Evolutionary conservation across 2,797 vertebrate genomes (phyloP).

Genomic region (Kryptopterus vitreolus): DNA sequence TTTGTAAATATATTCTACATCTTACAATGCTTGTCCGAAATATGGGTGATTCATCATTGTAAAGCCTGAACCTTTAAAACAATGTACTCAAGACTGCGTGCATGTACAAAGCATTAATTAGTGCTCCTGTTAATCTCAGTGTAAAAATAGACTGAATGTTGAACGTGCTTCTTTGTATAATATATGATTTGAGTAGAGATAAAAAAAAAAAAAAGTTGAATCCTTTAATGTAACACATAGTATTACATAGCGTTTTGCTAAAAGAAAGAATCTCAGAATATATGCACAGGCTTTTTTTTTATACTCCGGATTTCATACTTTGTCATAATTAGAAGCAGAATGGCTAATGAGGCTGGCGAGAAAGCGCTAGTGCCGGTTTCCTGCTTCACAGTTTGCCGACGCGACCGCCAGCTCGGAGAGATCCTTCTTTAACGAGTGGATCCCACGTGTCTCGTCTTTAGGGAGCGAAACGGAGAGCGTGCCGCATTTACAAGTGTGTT

Average conservation of each 20-base stretch:
- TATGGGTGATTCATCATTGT: constrained; percentile 22
- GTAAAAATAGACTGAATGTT: neutral
- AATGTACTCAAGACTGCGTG: neutral
- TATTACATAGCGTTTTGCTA: neutral
- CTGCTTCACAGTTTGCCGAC: neutral
- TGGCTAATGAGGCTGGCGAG: neutral
- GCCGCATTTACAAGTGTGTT: neutral
- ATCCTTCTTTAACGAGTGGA: constrained; percentile 1
- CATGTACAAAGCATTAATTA: neutral
- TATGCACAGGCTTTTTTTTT: neutral
- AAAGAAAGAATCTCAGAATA: neutral
- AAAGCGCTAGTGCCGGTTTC: neutral
- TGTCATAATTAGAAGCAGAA: constrained; percentile 19
- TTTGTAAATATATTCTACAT: constrained; percentile 2
- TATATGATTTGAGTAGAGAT: neutral
- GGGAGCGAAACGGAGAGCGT: neutral
- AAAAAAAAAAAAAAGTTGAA: neutral
- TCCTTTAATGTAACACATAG: neutral
- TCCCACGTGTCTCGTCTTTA: neutral
- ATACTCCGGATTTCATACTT: neutral
- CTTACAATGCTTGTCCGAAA: neutral
- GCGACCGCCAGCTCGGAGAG: neutral
- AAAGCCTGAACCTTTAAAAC: neutral
- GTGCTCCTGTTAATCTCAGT: neutral
- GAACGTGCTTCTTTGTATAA: neutral